Percentiles rank a stretch among this genome's conserved stretches.
Evolutionary conservation across 1,140 invertebrate genomes (phyloP).

Genomic region (Drosophila sulfurigaster): DNA sequence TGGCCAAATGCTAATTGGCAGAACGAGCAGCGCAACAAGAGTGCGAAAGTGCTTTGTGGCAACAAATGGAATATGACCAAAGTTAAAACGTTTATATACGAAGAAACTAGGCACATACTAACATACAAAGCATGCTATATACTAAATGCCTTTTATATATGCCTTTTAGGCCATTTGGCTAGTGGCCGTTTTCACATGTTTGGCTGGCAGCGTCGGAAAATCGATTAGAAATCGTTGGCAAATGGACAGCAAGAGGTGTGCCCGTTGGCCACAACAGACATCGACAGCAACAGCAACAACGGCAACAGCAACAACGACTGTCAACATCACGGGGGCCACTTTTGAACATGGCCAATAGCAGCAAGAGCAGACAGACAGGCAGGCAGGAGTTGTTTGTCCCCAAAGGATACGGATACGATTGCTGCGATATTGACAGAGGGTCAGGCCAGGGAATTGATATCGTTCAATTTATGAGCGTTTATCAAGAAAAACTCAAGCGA

Average conservation of each 20-base stretch:
- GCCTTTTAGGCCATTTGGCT: constrained; percentile 27
- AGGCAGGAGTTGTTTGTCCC: constrained; percentile 2
- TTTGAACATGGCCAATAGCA: constrained; percentile 22
- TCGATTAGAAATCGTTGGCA: constrained; percentile 81
- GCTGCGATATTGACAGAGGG: constrained; percentile 16
- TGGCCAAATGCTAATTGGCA: constrained; percentile 75
- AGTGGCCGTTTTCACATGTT: constrained; percentile 57
- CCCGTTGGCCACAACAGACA: constrained; percentile 64
- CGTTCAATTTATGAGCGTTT: constrained; percentile 40
- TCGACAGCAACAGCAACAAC: constrained; percentile 16
- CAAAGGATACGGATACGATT: constrained; percentile 39
- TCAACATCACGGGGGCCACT: constrained; percentile 21
- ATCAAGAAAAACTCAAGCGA: constrained; percentile 41
- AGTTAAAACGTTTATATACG: not conserved
- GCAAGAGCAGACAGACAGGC: too few relatives aligned
- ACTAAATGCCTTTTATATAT: constrained; percentile 7
- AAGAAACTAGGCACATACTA: not conserved
- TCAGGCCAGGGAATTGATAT: constrained; percentile 19
- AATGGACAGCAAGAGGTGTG: constrained; percentile 81
- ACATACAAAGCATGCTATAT: not conserved
- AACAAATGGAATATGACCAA: constrained; percentile 65
- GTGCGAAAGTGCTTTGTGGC: constrained; percentile 65
- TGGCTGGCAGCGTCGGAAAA: constrained; percentile 63
- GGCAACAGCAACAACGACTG: constrained; percentile 15
- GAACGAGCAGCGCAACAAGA: constrained; percentile 45